Evolutionary conservation across 2,888 invertebrate genomes (phyloP).

Genomic region (Eristalis pertinax): DNA sequence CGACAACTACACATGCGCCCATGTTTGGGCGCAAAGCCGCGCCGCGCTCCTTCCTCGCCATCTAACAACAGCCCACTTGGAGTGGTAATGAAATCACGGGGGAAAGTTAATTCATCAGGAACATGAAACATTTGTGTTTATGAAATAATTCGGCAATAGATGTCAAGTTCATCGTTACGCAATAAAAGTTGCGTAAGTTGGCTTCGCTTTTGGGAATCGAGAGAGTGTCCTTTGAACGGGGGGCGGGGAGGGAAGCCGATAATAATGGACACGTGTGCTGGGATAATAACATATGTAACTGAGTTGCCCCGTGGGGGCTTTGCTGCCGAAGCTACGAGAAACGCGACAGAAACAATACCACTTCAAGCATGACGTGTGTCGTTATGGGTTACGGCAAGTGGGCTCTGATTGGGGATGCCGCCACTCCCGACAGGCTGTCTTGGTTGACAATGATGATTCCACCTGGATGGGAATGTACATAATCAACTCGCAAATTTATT

Average conservation of each 20-base stretch:
- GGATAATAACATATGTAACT: not conserved
- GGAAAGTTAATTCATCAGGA: slow-evolving; percentile 11
- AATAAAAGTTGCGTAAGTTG: slow-evolving; percentile 43
- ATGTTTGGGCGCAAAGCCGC: not conserved
- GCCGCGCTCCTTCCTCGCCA: not conserved
- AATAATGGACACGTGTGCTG: not conserved
- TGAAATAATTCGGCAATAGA: slow-evolving; percentile 50
- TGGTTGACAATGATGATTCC: no score
- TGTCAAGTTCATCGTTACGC: slow-evolving; percentile 64
- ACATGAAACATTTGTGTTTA: slow-evolving; percentile 11
- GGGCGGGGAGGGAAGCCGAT: not conserved
- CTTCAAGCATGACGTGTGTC: no score
- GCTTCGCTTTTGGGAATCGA: not conserved
- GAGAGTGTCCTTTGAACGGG: not conserved
- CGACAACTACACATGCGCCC: not conserved
- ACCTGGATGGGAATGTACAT: no score
- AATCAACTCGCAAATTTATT: no score
- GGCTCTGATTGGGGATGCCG: no score
- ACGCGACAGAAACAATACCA: no score
- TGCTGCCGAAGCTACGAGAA: not conserved
- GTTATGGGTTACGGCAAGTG: no score
- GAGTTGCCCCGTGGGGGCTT: not conserved
- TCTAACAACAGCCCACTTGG: slow-evolving; percentile 3
- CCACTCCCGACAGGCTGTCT: no score
- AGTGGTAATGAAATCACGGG: slow-evolving; percentile 41